phyloP scores from a whole-genome alignment of 2,113 vertebrate species.

The Trogon surrucura region DNA sequence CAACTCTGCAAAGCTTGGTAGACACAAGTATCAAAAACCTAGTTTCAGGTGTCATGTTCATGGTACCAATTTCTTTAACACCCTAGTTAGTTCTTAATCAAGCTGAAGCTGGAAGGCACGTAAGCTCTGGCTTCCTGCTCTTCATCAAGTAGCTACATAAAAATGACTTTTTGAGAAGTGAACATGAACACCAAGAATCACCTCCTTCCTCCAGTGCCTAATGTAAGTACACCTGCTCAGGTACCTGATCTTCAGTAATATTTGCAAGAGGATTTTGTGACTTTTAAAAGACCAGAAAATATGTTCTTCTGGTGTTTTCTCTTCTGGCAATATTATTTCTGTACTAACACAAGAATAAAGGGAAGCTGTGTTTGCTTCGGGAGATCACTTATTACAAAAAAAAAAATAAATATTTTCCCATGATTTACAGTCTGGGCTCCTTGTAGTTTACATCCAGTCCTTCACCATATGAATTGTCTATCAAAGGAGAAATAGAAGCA shows the following conservation, averaged over 20 bases:
- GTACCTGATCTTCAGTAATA: slow-evolving; percentile 32
- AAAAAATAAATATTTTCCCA: not conserved
- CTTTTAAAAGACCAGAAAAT: slow-evolving; percentile 12
- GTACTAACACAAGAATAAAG: not conserved
- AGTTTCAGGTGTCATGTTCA: not conserved
- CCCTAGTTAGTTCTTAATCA: not conserved
- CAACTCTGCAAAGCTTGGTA: not conserved
- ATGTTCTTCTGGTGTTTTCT: not conserved
- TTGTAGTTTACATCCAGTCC: not conserved
- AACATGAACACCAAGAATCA: not conserved
- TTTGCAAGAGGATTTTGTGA: slow-evolving; percentile 48
- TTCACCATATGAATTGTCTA: not conserved
- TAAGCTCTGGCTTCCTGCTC: not conserved
- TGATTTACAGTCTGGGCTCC: not conserved
- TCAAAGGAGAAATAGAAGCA: slow-evolving; percentile 18
- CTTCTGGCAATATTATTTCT: slow-evolving; percentile 1
- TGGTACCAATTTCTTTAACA: not conserved
- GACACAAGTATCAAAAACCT: not conserved
- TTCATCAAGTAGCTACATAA: not conserved
- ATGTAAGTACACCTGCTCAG: not conserved
- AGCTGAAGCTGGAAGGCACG: not conserved
- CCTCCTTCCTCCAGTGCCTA: not conserved
- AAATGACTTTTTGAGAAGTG: slow-evolving; percentile 11
- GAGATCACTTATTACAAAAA: not conserved
- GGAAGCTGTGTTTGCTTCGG: not conserved